Percentiles rank a stretch among this genome's conserved stretches.
Evolutionary conservation across 2,888 invertebrate species (phyloP).

Genomic region (Ryuthela nishihirai): DNA sequence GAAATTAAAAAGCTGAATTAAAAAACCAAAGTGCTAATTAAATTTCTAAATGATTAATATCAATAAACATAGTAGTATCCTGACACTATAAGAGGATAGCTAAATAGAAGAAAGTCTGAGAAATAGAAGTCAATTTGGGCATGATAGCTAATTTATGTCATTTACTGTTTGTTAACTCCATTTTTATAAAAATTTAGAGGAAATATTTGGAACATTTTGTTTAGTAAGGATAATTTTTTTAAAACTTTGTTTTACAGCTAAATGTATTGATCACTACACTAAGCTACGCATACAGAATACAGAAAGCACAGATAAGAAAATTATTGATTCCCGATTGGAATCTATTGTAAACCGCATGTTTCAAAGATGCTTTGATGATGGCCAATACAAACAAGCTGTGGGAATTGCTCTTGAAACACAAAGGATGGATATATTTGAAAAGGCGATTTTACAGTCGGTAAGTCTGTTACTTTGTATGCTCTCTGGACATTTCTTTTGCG

Average conservation of each 20-base stretch:
- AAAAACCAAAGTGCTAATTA: no score
- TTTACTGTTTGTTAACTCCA: no score
- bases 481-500: not conserved
- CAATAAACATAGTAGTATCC: no score
- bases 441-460: slow-evolving; percentile 79
- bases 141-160: no score
- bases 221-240: no score
- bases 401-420: slow-evolving; percentile 95
- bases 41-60: no score
- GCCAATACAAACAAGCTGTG: slow-evolving; percentile 90
- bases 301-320: slow-evolving; percentile 58
- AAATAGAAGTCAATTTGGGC: no score
- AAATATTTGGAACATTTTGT: no score
- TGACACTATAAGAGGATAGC: no score
- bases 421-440: slow-evolving; percentile 93
- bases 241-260: slow-evolving; percentile 63
- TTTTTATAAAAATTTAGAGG: no score
- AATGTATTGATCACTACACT: slow-evolving; percentile 95
- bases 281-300: slow-evolving; percentile 68
- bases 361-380: slow-evolving; percentile 88
- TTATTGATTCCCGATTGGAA: slow-evolving; percentile 62
- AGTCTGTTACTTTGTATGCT: slow-evolving; percentile 37
- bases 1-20: no score
- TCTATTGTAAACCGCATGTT: slow-evolving; percentile 97
- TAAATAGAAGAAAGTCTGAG: no score